Conservation (phyloP, 2,797 vertebrate genomes). For the Pempheris klunzingeri region DNA sequence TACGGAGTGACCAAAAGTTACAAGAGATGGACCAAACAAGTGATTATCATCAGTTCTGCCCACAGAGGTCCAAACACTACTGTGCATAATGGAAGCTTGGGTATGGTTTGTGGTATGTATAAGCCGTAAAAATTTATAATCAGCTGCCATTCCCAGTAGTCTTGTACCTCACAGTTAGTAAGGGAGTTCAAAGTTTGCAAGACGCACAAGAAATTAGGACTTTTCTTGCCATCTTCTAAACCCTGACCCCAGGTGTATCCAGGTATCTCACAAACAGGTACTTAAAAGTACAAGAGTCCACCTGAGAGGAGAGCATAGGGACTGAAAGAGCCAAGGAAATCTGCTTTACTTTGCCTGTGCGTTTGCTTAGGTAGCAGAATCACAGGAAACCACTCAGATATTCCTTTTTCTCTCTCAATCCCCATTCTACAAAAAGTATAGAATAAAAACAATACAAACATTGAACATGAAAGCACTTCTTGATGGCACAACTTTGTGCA, state of each 20-base stretch:
- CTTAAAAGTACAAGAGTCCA: conserved; percentile 84
- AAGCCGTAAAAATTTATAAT: conserved; percentile 82
- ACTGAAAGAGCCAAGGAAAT: conserved; percentile 93
- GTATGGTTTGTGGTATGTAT: conserved; percentile 70
- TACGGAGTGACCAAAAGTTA: conserved; percentile 77
- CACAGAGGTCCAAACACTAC: conserved; percentile 93
- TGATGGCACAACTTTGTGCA: conserved; percentile 92
- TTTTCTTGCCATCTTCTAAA: conserved; percentile 94
- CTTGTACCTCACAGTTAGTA: conserved; percentile 98
- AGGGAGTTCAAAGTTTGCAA: conserved; percentile 94
- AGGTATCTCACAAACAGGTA: conserved; percentile 86
- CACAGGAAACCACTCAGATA: conserved; percentile 94
- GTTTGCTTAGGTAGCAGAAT: conserved; percentile 88
- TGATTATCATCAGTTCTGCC: conserved; percentile 71
- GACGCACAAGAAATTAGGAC: conserved; percentile 89
- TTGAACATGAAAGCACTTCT: conserved; percentile 94
- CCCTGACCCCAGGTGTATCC: conserved; percentile 87
- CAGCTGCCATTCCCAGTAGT: conserved; percentile 98
- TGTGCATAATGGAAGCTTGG: conserved; percentile 96
- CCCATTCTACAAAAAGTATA: conserved; percentile 88
- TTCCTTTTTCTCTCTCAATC: conserved; percentile 94
- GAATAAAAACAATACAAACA: conserved; percentile 85
- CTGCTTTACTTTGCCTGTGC: conserved; percentile 91
- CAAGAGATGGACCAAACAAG: conserved; percentile 72
- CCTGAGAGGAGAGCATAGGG: conserved; percentile 91